Conservation (phyloP, 64 coral and sea anemone genomes). For the Acropora tenuis region DNA sequence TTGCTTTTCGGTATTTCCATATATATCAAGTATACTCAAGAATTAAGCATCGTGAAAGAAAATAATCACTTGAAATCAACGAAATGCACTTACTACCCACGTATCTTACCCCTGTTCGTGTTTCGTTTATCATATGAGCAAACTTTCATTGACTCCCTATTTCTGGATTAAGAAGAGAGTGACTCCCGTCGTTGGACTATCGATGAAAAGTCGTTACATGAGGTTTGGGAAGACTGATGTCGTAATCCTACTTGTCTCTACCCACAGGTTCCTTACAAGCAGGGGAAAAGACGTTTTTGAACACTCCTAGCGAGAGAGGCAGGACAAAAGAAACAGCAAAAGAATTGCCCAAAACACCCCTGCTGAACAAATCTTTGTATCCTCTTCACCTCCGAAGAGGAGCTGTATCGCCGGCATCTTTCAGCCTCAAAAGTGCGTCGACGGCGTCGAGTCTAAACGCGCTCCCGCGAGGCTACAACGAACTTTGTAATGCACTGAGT, state of each 20-base stretch:
- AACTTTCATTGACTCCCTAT: too few relatives aligned
- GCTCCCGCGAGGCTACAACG: slow-evolving; percentile 56
- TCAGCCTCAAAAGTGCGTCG: slow-evolving; percentile 89
- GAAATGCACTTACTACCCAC: too few relatives aligned
- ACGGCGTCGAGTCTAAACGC: slow-evolving; percentile 76
- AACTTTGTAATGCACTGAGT: slow-evolving; percentile 39
- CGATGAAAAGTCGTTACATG: neutral
- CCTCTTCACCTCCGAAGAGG: slow-evolving; percentile 76
- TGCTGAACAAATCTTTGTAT: slow-evolving; percentile 41
- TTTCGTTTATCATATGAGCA: too few relatives aligned
- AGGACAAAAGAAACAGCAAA: neutral
- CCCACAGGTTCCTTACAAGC: neutral
- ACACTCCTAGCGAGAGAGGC: neutral
- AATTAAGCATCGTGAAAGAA: too few relatives aligned
- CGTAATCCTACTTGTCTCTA: neutral
- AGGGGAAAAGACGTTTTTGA: slow-evolving; percentile 10
- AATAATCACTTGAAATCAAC: too few relatives aligned
- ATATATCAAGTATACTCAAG: too few relatives aligned
- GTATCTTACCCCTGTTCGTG: too few relatives aligned
- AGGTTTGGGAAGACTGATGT: neutral
- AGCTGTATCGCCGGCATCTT: slow-evolving; percentile 83
- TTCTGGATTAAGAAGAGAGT: too few relatives aligned
- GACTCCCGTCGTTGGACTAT: too few relatives aligned
- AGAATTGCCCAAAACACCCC: slow-evolving; percentile 12
- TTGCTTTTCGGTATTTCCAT: too few relatives aligned